Percentiles rank a stretch among this genome's conserved stretches.
Evolutionary conservation across 2,113 vertebrate species (phyloP).

Genomic region (Lipophrys pholis): DNA sequence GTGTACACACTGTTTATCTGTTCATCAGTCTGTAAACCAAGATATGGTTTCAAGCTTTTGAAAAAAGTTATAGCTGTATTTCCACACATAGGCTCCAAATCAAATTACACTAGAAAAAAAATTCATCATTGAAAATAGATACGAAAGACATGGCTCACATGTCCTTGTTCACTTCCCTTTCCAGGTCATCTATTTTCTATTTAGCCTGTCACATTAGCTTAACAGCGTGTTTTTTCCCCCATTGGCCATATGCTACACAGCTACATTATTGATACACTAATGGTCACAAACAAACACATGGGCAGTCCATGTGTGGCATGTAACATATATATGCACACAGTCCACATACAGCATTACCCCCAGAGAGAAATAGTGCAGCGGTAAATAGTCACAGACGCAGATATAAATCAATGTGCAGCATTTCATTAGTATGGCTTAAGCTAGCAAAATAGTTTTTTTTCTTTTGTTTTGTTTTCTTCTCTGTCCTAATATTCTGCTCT

Average conservation of each 20-base stretch:
- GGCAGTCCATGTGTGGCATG: background rate
- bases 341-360: background rate
- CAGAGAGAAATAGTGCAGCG: constrained; percentile 3
- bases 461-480: background rate
- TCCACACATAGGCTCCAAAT: background rate
- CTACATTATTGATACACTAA: background rate
- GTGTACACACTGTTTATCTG: too few relatives aligned
- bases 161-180: background rate
- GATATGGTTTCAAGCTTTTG: too few relatives aligned
- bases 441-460: too few relatives aligned
- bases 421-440: too few relatives aligned
- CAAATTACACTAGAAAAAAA: background rate
- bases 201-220: background rate
- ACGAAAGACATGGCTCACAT: background rate
- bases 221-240: background rate
- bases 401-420: too few relatives aligned
- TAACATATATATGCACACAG: background rate
- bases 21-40: too few relatives aligned
- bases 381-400: constrained; percentile 42
- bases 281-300: background rate
- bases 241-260: background rate
- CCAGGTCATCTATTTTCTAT: background rate
- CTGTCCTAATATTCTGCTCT: background rate
- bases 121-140: too few relatives aligned
- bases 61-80: background rate